A percentile compares a stretch with the other conserved stretches of the same genome.
Conservation (phyloP, 2,888 invertebrate species). For the Noctua fimbriata region DNA sequence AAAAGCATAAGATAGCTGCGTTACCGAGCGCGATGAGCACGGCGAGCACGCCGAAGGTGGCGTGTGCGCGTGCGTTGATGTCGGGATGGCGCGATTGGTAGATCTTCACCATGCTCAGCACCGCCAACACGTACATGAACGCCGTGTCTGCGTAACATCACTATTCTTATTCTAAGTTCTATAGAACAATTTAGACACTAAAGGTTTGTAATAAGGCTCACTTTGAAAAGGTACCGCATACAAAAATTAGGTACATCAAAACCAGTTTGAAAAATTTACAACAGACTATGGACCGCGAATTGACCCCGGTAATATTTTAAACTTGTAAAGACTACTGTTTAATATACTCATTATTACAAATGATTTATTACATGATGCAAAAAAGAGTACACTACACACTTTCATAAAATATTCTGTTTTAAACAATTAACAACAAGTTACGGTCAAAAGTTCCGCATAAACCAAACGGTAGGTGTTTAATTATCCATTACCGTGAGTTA, state of each 20-base stretch:
- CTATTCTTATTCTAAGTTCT: background rate
- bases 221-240: background rate
- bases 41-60: conserved; percentile 94
- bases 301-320: no score
- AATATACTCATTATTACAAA: no score
- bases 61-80: conserved; percentile 96
- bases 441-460: background rate
- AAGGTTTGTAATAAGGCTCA: background rate
- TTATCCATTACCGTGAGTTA: background rate
- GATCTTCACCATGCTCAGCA: conserved; percentile 96
- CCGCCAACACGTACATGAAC: conserved; percentile 98
- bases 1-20: background rate
- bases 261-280: background rate
- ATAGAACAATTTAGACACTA: background rate
- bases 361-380: no score
- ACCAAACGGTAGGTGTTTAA: background rate
- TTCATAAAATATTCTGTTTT: background rate
- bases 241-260: background rate
- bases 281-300: background rate
- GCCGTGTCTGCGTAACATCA: conserved; percentile 92
- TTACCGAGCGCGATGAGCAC: conserved; percentile 93
- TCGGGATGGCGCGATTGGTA: conserved; percentile 97
- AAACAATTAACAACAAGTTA: background rate
- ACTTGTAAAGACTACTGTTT: no score
- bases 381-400: background rate